Evolutionary conservation across 2,888 invertebrate genomes (phyloP), one percentile per base, ranked within the genome.

Genomic region (Sphaerophoria rueppellii): DNA sequence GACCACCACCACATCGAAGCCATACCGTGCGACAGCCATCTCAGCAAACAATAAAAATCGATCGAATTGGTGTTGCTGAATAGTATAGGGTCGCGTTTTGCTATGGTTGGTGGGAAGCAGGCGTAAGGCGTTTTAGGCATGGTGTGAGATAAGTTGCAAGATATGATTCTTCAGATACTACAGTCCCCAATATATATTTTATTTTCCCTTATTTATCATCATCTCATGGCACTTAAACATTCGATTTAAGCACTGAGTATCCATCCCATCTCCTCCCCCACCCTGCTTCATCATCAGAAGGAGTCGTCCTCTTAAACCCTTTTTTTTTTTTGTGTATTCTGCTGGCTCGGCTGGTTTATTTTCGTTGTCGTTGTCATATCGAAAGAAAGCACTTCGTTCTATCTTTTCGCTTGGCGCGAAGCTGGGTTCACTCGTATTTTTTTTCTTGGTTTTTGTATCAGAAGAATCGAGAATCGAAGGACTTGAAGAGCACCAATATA

Each of bases 21-120:
- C 72, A 72, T 61, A 67, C 73, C 61, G 46, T 74, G 61, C 69
- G 70, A 71, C 67, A 77, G 61, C 54, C 55, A 61, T 73, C 79
- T 74, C 60, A 74, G 71, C 83, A 83, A 80, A 83, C 79, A 83
- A 80, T 83, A 80, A 83, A 83, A 83, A 83, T 83, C 83, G 83
- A 83, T 83, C 52, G 80, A 57, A 74, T 83, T 83, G 79, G 79
- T 79, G 78, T 82, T 74, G 78, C 71, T 65, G 79, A 58, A 78
- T 72, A 67, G n/a, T n/a, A 55, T 16, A 54, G 32, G 57, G 63
- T 60, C 70, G 57, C n/a, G 11, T 16, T 63, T n/a, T 43, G 24
- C 24, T 24, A 24, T 24, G 24, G 16, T 43, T 43, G 43, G 43
- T 40, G 40, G 40, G 6, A 2, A 40, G 40, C 4, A 1, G 40